A percentile compares a stretch with the other conserved stretches of the same genome.
Evolutionary conservation across 1,140 invertebrate species (phyloP).

Genomic region (Drosophila equinoxialis): DNA sequence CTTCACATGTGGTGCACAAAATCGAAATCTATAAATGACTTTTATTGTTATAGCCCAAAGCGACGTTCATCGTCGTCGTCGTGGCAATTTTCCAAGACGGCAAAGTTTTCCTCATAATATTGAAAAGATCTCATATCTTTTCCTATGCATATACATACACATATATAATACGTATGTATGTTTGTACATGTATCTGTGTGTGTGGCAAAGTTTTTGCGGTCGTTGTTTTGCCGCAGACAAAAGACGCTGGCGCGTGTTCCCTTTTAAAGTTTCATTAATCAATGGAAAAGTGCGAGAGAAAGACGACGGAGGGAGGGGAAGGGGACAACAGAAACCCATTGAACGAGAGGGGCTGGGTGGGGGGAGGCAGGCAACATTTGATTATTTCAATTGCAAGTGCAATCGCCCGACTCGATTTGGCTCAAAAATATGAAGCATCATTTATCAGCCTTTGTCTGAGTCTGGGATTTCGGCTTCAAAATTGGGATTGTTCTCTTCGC

Average conservation of each 20-base stretch:
- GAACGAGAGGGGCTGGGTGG: background rate
- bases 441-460: slow-evolving; percentile 62
- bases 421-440: slow-evolving; percentile 76
- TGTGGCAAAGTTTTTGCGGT: slow-evolving; percentile 62
- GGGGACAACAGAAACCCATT: background rate
- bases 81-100: slow-evolving; percentile 46
- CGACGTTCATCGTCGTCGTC: slow-evolving; percentile 34
- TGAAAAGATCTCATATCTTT: slow-evolving; percentile 56
- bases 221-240: slow-evolving; percentile 44
- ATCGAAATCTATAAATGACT: slow-evolving; percentile 80
- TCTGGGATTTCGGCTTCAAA: background rate
- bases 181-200: slow-evolving; percentile 16
- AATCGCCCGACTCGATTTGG: slow-evolving; percentile 10
- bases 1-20: slow-evolving; percentile 65
- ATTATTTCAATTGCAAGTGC: slow-evolving; percentile 73
- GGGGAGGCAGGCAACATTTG: slow-evolving; percentile 46
- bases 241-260: slow-evolving; percentile 56
- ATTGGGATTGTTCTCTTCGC: background rate
- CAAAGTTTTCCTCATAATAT: slow-evolving; percentile 48
- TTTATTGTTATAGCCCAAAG: slow-evolving; percentile 76
- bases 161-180: background rate
- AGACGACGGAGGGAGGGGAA: background rate
- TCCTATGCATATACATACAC: background rate
- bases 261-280: slow-evolving; percentile 80
- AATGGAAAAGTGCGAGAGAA: slow-evolving; percentile 33